Evolutionary conservation across 2,888 invertebrate species (phyloP).

Genomic region (Xylota segnis): DNA sequence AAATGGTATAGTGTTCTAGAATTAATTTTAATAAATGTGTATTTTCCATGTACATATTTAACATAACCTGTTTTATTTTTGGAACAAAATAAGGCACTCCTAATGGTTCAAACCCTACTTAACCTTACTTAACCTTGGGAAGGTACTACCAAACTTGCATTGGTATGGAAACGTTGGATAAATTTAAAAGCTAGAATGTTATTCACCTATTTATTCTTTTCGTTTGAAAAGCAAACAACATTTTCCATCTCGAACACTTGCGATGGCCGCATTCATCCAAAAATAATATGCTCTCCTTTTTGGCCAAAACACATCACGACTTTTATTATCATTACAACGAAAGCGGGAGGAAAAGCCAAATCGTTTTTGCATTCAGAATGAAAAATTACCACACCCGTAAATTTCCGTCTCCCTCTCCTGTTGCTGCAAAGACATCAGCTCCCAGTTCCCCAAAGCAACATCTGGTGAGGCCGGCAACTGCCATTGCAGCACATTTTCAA

Average conservation of each 20-base stretch:
- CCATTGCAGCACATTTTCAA: conserved; percentile 39
- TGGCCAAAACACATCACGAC: conserved; percentile 25
- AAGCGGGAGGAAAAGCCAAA: conserved; percentile 28
- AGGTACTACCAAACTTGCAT: no score
- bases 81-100: no score
- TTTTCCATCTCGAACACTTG: not conserved
- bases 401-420: not conserved
- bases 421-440: conserved; percentile 14
- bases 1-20: no score
- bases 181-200: not conserved
- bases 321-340: conserved; percentile 31
- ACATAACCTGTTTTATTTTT: no score
- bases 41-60: no score
- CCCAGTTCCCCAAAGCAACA: conserved; percentile 11
- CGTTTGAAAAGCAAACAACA: not conserved
- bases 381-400: conserved; percentile 49
- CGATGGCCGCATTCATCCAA: not conserved
- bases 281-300: conserved; percentile 13
- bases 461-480: conserved; percentile 35
- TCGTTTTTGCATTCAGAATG: conserved; percentile 53
- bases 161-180: not conserved
- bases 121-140: no score
- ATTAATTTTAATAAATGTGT: no score
- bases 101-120: no score
- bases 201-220: not conserved